Evolutionary conservation across 2,797 vertebrate species (phyloP).

Genomic region (Poeciliopsis gracilis): DNA sequence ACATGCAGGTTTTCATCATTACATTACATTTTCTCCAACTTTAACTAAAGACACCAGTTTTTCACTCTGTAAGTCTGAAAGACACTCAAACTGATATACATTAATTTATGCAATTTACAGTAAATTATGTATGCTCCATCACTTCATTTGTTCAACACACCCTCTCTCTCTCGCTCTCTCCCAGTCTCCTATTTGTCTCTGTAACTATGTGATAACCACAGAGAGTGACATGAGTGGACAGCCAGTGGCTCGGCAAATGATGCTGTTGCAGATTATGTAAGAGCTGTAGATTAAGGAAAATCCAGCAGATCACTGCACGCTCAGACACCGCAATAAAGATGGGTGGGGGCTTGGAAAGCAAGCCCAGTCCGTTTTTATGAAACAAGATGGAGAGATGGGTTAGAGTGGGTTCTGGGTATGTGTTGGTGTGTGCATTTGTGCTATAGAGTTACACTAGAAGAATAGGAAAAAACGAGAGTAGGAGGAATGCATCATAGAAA

Average conservation of each 20-base stretch:
- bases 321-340: slow-evolving; percentile 50
- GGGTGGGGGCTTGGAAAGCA: slow-evolving; percentile 47
- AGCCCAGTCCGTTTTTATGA: slow-evolving; percentile 37
- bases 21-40: neutral
- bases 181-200: slow-evolving; percentile 44
- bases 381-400: slow-evolving; percentile 48
- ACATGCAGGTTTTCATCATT: slow-evolving; percentile 17
- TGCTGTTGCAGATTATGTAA: slow-evolving; percentile 79
- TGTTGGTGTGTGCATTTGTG: slow-evolving; percentile 24
- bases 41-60: slow-evolving; percentile 17
- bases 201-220: slow-evolving; percentile 73
- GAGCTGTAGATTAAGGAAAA: slow-evolving; percentile 78
- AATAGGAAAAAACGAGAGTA: slow-evolving; percentile 56
- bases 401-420: slow-evolving; percentile 32
- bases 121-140: slow-evolving; percentile 18
- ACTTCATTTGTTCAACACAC: slow-evolving; percentile 19
- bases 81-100: slow-evolving; percentile 29
- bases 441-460: slow-evolving; percentile 46
- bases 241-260: slow-evolving; percentile 66
- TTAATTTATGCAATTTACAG: slow-evolving; percentile 40
- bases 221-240: slow-evolving; percentile 75
- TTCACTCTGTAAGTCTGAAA: slow-evolving; percentile 24
- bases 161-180: slow-evolving; percentile 24
- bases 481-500: slow-evolving; percentile 75
- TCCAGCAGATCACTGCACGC: slow-evolving; percentile 72